Percentiles rank a stretch among this genome's conserved stretches.
phyloP scores from a whole-genome alignment of 2,113 vertebrate genomes.

The Melanerpes aurifrons region DNA sequence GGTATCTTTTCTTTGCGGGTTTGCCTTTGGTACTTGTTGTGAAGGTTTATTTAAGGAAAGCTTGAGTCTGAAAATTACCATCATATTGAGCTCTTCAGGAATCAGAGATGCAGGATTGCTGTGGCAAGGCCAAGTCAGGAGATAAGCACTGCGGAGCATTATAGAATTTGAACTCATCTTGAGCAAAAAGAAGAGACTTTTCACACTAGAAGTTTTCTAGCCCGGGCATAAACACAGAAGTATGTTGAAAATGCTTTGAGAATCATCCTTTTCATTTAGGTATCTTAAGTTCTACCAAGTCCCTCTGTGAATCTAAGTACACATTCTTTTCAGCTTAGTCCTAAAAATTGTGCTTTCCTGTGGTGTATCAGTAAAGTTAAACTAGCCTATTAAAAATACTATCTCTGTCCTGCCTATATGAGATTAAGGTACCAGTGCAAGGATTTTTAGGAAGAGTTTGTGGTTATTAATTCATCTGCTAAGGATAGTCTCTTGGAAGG shows the following conservation, averaged over 20 bases:
- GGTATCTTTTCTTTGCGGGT: neutral
- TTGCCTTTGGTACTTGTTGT: neutral
- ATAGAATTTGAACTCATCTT: neutral
- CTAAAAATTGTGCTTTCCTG: neutral
- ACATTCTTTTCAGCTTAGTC: neutral
- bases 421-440: neutral
- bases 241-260: neutral
- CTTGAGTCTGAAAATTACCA: neutral
- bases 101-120: neutral
- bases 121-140: neutral
- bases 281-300: neutral
- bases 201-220: neutral
- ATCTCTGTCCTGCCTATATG: neutral
- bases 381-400: neutral
- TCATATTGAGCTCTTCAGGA: neutral
- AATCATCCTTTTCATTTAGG: neutral
- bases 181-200: neutral
- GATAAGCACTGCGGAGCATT: neutral
- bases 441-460: conserved; percentile 1
- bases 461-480: conserved; percentile 22
- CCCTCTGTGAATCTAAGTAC: neutral
- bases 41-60: neutral
- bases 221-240: neutral
- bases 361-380: neutral
- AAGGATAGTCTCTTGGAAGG: conserved; percentile 14